phyloP scores from a whole-genome alignment of 2,888 invertebrate species.

The Leptogaster cylindrica region DNA sequence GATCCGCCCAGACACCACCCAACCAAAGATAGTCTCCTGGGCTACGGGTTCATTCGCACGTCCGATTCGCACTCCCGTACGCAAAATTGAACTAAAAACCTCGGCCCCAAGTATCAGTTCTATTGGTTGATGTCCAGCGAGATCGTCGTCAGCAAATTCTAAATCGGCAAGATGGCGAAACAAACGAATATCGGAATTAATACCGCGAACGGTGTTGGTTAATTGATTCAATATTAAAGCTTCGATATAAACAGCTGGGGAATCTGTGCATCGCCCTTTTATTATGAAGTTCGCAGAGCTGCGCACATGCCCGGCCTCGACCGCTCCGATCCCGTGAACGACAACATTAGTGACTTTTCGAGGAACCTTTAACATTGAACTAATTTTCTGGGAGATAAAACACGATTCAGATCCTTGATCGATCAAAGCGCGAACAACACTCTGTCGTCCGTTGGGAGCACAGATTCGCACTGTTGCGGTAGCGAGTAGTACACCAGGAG shows the following conservation, averaged over 20 bases:
- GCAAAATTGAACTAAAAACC: not conserved
- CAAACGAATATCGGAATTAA: not conserved
- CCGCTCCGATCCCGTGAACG: not conserved
- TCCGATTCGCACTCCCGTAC: not conserved
- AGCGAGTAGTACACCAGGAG: not conserved
- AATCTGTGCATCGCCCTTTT: not conserved
- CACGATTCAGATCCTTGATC: not conserved
- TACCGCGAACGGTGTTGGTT: fast-evolving
- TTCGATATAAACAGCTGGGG: not conserved
- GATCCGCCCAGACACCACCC: not conserved
- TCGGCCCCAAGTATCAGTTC: not conserved
- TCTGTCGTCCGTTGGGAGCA: not conserved
- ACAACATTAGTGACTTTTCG: not conserved
- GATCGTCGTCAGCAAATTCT: not conserved
- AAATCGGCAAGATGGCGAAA: not conserved
- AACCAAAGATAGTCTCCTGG: not conserved
- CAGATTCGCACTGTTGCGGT: not conserved
- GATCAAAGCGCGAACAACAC: not conserved
- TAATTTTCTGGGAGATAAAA: not conserved
- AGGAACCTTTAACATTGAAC: not conserved
- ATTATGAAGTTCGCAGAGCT: not conserved
- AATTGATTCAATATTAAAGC: not conserved
- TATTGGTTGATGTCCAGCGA: not conserved
- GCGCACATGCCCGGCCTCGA: not conserved
- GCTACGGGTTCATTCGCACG: not conserved